Base-by-base conservation (phyloP, 1,140 invertebrate species). In the Magallana angulata region DNA sequence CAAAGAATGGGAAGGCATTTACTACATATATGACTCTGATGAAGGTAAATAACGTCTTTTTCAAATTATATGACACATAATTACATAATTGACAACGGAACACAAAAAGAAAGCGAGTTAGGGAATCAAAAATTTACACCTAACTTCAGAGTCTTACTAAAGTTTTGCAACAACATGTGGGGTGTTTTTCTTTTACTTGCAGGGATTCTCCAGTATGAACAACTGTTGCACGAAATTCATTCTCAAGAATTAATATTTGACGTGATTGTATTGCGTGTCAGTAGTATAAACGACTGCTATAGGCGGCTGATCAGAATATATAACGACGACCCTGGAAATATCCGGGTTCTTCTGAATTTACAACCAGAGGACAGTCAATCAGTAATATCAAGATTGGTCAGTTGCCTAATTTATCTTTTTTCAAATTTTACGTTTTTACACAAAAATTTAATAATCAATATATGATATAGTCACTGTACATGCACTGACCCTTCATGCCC, bases 21-120 rank as follows among this genome's bases (percentile, higher is more conserved):
- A 87, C 30, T 91, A 90, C 60, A 62, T 91, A 36, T 90, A 90
- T 64, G 84, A 86, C 24, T 85, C 85, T 0, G 85, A 90, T 82
- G 91, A 91, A 87, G 88, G 91, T 90, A 84, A 89, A 76, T 97
- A 12, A 4, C 18, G 1, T 76, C 24, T 48, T 48, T 48, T 48
- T 48, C 36, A 48, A 5, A 48, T 5, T 48, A 48, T 48, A 48
- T 48, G 36, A 48, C 36, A 48, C 36, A 48, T 48, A 48, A 48
- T 5, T 48, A 48, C 36, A 48, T 48, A 4, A 48, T 48, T 48
- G 36, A 48, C 36, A 4, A 5, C 36, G 36, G 5, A 48, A 48
- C 36, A 48, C 36, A 48, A 48, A 48, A 48, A 48, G 36, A 48
- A 48, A 48, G 36, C 36, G 2, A 48, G 36, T 48, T 48, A 48